Conservation (phyloP, 2,888 invertebrate species). For the Pristionchus mayeri region DNA sequence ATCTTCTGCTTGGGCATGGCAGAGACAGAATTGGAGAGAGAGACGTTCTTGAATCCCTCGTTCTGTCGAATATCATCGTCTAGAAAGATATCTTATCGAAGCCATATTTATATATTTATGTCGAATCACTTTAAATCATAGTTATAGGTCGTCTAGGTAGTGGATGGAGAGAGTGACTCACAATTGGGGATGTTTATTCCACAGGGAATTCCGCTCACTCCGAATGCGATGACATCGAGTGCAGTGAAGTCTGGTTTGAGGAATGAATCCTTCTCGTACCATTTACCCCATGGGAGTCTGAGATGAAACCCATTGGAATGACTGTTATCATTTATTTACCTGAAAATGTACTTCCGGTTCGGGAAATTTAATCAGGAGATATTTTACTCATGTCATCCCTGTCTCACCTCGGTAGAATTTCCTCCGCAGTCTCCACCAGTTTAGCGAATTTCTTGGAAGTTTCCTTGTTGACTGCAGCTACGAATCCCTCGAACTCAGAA, state of each 20-base stretch:
- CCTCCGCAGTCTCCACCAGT: constrained; percentile 88
- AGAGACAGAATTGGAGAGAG: constrained; percentile 94
- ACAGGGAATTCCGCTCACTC: constrained; percentile 92
- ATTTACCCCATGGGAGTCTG: constrained; percentile 69
- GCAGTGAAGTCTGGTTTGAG: constrained; percentile 91
- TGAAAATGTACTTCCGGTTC: background rate
- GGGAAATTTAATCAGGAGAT: too few relatives aligned
- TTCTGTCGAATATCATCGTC: constrained; percentile 95
- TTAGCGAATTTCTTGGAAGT: constrained; percentile 87
- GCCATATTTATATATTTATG: too few relatives aligned
- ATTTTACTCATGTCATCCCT: too few relatives aligned
- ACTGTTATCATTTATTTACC: background rate
- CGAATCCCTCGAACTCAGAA: constrained; percentile 81
- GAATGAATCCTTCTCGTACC: constrained; percentile 73
- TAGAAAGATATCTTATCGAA: constrained; percentile 77
- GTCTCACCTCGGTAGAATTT: constrained; percentile 80
- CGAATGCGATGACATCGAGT: constrained; percentile 91
- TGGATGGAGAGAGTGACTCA: too few relatives aligned
- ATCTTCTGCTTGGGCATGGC: constrained; percentile 87
- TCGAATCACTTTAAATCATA: too few relatives aligned
- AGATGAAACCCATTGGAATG: background rate
- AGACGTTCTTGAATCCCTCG: constrained; percentile 97
- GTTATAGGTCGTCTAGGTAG: too few relatives aligned
- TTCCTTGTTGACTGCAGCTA: constrained; percentile 93
- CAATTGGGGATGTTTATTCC: constrained; percentile 98